Conservation (phyloP, 2,113 vertebrate genomes). For the Delphinus delphis region DNA sequence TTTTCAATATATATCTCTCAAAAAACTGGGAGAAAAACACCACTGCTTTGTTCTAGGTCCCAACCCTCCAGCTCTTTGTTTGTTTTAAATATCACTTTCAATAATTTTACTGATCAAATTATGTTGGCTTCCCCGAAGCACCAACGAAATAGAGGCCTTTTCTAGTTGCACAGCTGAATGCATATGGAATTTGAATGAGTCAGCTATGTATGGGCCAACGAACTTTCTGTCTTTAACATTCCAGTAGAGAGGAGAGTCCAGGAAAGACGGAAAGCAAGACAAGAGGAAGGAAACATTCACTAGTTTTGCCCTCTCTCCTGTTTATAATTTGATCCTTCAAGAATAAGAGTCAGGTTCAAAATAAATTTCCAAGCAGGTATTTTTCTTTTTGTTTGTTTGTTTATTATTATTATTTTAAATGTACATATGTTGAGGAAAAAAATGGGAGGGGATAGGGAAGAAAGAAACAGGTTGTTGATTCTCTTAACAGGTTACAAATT, state of each 20-base stretch:
- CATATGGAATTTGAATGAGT: slow-evolving; percentile 67
- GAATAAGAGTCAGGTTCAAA: neutral
- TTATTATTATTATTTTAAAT: neutral
- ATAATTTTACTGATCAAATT: slow-evolving; percentile 52
- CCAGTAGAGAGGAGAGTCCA: neutral
- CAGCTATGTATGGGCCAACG: neutral
- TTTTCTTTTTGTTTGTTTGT: neutral
- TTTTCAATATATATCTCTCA: slow-evolving; percentile 72
- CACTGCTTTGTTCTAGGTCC: neutral
- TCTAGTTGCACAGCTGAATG: neutral
- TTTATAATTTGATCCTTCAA: neutral
- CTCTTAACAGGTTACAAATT: neutral
- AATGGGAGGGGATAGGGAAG: neutral
- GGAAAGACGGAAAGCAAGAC: neutral
- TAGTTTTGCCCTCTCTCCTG: neutral
- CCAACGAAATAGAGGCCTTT: neutral
- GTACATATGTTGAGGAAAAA: neutral
- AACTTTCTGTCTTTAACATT: slow-evolving; percentile 43
- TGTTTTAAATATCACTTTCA: slow-evolving; percentile 42
- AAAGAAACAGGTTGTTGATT: neutral
- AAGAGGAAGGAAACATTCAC: neutral
- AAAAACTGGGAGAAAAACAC: slow-evolving; percentile 56
- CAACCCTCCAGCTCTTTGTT: neutral
- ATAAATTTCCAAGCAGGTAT: neutral
- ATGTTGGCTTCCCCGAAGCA: neutral